Conservation (phyloP, 2,797 vertebrate species). For the Channallabes apus region DNA sequence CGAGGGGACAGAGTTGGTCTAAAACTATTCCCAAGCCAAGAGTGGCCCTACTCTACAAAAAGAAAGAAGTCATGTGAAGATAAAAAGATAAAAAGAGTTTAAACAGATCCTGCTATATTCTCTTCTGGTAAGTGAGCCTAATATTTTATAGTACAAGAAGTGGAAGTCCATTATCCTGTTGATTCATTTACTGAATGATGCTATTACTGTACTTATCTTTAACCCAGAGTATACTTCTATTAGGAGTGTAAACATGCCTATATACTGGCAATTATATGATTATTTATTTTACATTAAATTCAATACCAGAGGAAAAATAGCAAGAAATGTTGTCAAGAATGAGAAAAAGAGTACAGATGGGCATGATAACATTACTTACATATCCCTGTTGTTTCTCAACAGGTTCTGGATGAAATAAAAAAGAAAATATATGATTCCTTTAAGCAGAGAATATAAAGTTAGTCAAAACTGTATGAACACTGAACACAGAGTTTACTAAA, state of each 20-base stretch:
- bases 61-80: slow-evolving; percentile 65
- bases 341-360: slow-evolving; percentile 34
- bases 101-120: slow-evolving; percentile 58
- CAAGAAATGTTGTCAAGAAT: slow-evolving; percentile 19
- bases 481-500: not conserved
- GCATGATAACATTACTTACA: slow-evolving; percentile 64
- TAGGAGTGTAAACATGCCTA: not conserved
- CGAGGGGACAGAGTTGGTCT: slow-evolving; percentile 70
- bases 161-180: not conserved
- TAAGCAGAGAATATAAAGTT: not conserved
- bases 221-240: not conserved
- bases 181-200: no score
- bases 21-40: slow-evolving; percentile 72
- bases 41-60: slow-evolving; percentile 66
- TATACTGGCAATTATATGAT: not conserved
- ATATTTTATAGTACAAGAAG: not conserved
- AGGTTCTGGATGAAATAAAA: slow-evolving; percentile 60
- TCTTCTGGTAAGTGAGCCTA: slow-evolving; percentile 55
- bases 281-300: not conserved
- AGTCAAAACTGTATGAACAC: not conserved
- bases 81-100: slow-evolving; percentile 49
- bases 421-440: slow-evolving; percentile 20
- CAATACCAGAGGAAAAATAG: slow-evolving; percentile 45
- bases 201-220: not conserved
- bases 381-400: slow-evolving; percentile 62